These are phyloP conservation scores for Hippocampus comes DNA, from an alignment of 2,113 vertebrate genomes.

Conservation along the genomic window DNA sequence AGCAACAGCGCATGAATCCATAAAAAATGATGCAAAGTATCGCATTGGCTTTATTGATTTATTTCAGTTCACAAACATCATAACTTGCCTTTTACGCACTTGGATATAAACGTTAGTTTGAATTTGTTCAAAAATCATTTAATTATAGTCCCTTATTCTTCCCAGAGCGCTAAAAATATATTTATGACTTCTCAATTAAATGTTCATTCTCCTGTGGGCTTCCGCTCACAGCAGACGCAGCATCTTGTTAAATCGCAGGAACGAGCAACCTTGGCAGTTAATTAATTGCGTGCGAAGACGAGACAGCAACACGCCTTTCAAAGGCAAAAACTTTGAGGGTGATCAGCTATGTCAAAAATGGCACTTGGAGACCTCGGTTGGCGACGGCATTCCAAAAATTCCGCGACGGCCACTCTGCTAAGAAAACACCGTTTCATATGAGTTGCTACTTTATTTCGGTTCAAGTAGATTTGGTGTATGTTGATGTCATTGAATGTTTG, in stretches of 20 bases:
- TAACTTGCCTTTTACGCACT: neutral
- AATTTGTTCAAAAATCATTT: neutral
- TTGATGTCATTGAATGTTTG: neutral
- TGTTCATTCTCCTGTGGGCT: neutral
- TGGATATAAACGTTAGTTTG: neutral
- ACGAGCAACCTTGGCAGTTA: conserved; percentile 26
- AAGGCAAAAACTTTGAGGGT: conserved; percentile 42
- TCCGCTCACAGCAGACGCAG: neutral
- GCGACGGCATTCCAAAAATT: conserved; percentile 56
- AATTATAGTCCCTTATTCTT: neutral
- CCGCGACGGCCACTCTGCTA: conserved; percentile 42
- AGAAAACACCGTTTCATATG: conserved; percentile 36
- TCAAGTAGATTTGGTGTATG: neutral
- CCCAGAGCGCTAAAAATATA: neutral
- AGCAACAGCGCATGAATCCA: neutral
- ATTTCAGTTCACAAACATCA: neutral
- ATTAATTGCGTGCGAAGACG: conserved; percentile 44
- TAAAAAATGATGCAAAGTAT: neutral
- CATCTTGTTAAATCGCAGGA: conserved; percentile 38
- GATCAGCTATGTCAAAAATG: conserved; percentile 58
- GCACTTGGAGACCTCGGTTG: conserved; percentile 56
- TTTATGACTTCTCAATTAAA: neutral
- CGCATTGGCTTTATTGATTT: neutral
- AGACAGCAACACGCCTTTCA: conserved; percentile 47
- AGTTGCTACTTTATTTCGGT: neutral